Conservation (phyloP, 2,113 vertebrate genomes). For the Corythornis vintsioides region DNA sequence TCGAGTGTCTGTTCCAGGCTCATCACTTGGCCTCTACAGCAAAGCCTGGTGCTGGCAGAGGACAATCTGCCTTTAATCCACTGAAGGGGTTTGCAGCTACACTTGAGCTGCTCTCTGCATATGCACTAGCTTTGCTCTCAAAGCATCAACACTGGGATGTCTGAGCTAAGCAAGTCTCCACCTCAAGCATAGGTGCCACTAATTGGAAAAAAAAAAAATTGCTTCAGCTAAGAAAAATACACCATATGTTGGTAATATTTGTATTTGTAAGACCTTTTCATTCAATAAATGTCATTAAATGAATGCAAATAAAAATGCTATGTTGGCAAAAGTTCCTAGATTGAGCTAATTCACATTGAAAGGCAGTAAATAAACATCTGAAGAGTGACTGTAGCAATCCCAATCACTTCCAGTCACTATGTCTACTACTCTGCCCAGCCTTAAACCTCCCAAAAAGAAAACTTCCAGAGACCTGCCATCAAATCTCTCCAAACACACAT, state of each 20-base stretch:
- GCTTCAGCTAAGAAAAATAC: background rate
- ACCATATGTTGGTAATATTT: background rate
- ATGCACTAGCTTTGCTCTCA: background rate
- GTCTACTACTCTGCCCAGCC: background rate
- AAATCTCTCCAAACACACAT: background rate
- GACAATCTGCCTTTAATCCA: accelerated
- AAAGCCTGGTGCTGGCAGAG: background rate
- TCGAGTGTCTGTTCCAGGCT: background rate
- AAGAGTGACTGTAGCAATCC: background rate
- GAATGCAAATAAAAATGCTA: background rate
- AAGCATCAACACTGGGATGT: accelerated
- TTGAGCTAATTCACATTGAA: background rate
- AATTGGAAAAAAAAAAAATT: background rate
- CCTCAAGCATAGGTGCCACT: background rate
- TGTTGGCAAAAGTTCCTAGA: background rate
- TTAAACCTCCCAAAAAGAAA: background rate
- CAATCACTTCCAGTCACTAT: background rate
- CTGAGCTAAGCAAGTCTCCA: background rate
- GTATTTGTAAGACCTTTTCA: background rate
- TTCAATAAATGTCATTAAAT: background rate
- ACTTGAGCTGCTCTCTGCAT: background rate
- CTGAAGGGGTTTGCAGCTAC: background rate
- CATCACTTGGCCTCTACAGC: background rate
- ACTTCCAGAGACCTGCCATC: background rate
- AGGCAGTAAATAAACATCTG: background rate